Percentiles rank a stretch among this genome's conserved stretches.
Conservation (phyloP, 2,797 vertebrate genomes). For the Diceros bicornis region DNA sequence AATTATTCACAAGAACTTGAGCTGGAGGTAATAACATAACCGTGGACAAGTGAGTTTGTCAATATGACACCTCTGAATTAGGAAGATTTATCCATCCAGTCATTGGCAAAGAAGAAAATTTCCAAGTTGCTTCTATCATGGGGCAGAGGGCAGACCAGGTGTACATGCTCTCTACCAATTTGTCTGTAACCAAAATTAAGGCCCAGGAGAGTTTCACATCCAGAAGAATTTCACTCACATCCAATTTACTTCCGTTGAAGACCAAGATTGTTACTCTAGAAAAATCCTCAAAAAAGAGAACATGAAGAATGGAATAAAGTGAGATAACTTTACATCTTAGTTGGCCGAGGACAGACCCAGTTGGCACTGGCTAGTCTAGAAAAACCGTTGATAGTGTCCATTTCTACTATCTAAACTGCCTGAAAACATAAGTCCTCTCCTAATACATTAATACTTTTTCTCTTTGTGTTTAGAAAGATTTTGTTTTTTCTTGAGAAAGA, state of each 20-base stretch:
- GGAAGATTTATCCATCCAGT: background rate
- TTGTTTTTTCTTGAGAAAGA: no score
- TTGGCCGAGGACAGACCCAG: background rate
- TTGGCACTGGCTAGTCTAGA: background rate
- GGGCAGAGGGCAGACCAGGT: background rate
- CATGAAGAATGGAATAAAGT: background rate
- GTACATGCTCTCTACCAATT: background rate
- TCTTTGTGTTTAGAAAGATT: background rate
- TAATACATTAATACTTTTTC: background rate
- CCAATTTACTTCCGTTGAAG: background rate
- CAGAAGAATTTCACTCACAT: background rate
- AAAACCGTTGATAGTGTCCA: background rate
- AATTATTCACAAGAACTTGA: background rate
- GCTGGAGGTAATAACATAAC: background rate
- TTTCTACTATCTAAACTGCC: background rate
- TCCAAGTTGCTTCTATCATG: background rate
- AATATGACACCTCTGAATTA: background rate
- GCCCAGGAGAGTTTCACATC: fast-evolving
- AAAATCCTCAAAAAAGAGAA: background rate
- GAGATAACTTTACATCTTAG: background rate
- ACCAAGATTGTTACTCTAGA: background rate
- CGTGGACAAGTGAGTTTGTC: background rate
- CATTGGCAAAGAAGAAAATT: background rate
- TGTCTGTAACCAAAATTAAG: background rate
- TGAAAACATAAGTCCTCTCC: background rate